Evolutionary conservation across 2,113 vertebrate genomes (phyloP).

Genomic region (Nicator chloris): DNA sequence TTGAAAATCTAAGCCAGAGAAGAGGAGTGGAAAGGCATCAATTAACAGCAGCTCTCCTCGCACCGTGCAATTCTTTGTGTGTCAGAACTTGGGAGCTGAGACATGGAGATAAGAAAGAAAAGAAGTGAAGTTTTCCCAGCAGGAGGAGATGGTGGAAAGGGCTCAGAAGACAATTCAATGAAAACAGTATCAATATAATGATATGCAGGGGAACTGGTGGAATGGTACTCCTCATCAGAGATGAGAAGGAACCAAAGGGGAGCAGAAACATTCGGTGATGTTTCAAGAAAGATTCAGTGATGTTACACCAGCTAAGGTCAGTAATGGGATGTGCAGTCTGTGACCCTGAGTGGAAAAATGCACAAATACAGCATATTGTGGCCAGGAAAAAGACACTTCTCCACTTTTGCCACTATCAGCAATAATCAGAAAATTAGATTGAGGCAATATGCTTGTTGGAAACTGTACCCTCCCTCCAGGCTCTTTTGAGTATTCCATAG

Average conservation of each 20-base stretch:
- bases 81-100: neutral
- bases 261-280: neutral
- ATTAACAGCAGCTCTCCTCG: neutral
- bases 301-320: neutral
- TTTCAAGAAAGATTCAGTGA: neutral
- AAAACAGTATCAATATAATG: neutral
- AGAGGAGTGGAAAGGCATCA: neutral
- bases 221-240: neutral
- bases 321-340: neutral
- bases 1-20: neutral
- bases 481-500: neutral
- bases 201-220: neutral
- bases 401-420: neutral
- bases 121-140: neutral
- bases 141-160: neutral
- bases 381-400: neutral
- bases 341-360: neutral
- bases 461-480: neutral
- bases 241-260: neutral
- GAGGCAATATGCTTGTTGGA: neutral
- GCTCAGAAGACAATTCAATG: neutral
- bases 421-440: neutral
- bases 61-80: neutral
- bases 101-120: neutral
- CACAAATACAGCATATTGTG: accelerated